phyloP scores from a whole-genome alignment of 2,113 vertebrate species.

The Lasiurus borealis region DNA sequence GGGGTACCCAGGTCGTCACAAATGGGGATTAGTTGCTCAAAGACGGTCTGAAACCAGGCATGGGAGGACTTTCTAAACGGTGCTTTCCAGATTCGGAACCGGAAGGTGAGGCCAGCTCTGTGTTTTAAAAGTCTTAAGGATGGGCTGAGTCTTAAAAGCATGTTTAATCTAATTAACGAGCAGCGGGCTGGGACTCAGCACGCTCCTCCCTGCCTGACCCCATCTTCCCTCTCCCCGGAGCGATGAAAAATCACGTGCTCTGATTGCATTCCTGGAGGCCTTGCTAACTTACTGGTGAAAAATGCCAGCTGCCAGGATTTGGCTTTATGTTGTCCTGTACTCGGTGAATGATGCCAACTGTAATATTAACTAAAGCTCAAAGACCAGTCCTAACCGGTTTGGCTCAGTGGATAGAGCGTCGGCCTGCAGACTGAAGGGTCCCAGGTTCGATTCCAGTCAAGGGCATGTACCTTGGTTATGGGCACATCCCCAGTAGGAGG shows the following conservation, averaged over 20 bases:
- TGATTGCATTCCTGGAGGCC: background rate
- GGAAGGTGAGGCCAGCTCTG: background rate
- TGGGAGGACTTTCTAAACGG: background rate
- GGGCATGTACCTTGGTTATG: no score
- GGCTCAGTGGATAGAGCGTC: no score
- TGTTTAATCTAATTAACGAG: no score
- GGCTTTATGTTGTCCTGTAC: background rate
- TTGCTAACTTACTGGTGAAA: background rate
- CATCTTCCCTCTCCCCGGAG: background rate
- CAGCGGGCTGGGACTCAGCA: background rate
- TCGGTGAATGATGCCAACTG: background rate
- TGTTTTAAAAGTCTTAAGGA: background rate
- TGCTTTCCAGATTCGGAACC: background rate
- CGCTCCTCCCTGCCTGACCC: background rate
- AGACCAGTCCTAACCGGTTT: no score
- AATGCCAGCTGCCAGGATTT: background rate
- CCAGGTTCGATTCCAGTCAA: no score
- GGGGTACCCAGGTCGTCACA: background rate
- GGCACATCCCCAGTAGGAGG: no score
- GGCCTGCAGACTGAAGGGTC: no score
- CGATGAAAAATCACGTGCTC: background rate
- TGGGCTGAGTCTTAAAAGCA: background rate
- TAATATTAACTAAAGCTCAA: background rate
- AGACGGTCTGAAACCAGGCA: background rate
- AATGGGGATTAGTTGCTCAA: background rate